Conservation (phyloP, 2,113 vertebrate genomes). For the Brienomyrus longianalis region DNA sequence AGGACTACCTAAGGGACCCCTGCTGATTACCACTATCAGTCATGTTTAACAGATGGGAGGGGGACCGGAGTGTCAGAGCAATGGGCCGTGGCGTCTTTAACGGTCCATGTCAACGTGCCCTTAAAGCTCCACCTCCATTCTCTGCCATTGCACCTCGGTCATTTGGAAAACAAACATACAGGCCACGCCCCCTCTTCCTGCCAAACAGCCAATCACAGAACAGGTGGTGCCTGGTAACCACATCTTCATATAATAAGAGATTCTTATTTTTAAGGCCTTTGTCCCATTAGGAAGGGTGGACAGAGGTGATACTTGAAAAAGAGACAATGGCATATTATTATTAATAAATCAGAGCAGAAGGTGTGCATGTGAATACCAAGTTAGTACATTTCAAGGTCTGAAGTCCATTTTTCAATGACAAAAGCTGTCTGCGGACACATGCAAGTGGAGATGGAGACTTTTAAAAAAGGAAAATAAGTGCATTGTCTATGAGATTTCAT, state of each 20-base stretch:
- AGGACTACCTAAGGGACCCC: neutral
- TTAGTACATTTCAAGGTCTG: neutral
- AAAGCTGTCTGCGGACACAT: neutral
- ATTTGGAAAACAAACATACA: neutral
- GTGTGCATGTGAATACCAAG: neutral
- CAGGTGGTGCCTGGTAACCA: neutral
- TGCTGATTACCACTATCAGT: slow-evolving; percentile 17
- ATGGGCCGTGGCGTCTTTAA: slow-evolving; percentile 12
- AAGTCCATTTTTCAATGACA: neutral
- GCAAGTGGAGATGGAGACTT: neutral
- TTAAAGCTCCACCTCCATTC: neutral
- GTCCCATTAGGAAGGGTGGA: neutral
- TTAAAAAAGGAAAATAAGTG: neutral
- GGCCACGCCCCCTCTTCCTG: neutral
- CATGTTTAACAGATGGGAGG: slow-evolving; percentile 7
- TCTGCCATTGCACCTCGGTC: neutral
- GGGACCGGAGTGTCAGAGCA: neutral
- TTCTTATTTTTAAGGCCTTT: neutral
- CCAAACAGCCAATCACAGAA: neutral
- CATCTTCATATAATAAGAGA: neutral
- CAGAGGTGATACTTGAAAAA: neutral
- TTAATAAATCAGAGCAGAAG: neutral
- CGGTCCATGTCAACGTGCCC: neutral
- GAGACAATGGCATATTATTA: neutral
- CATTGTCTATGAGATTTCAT: neutral